These are phyloP conservation scores for Porphyrio hochstetteri DNA, from an alignment of 2,113 vertebrate species.

Conservation along the genomic window DNA sequence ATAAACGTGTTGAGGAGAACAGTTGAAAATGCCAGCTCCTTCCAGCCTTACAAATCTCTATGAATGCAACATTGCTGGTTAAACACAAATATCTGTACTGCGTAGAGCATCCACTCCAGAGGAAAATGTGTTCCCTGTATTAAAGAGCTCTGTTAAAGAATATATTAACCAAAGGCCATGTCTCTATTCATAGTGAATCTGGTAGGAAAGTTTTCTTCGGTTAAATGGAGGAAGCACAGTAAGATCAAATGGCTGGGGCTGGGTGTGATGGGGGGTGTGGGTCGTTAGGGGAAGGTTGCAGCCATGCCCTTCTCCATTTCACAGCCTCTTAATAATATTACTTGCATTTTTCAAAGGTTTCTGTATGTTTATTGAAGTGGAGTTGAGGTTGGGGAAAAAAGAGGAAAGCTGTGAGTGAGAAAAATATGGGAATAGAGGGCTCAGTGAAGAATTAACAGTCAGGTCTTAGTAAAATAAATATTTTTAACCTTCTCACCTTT, in stretches of 20 bases:
- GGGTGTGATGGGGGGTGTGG: not conserved
- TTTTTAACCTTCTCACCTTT: not conserved
- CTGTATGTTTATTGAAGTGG: not conserved
- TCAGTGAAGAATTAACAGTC: not conserved
- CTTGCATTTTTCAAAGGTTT: not conserved
- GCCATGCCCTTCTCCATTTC: not conserved
- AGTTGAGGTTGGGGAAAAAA: not conserved
- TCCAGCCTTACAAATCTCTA: not conserved
- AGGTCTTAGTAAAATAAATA: not conserved
- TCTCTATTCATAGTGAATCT: not conserved
- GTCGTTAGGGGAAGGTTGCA: not conserved
- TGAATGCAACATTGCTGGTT: not conserved
- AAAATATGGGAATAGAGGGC: not conserved
- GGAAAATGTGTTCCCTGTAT: not conserved
- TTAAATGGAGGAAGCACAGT: not conserved
- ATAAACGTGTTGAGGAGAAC: not conserved
- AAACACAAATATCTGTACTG: not conserved
- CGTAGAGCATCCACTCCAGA: not conserved
- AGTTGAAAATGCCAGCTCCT: constrained; percentile 3
- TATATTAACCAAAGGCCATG: not conserved
- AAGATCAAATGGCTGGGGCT: not conserved
- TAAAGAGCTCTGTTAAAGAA: not conserved
- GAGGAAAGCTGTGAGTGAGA: not conserved
- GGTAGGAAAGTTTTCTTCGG: not conserved
- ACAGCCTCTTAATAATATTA: not conserved